A percentile compares a stretch with the other conserved stretches of the same genome.
phyloP scores from a whole-genome alignment of 2,113 vertebrate species.

The Chamaetylas fuelleborni region DNA sequence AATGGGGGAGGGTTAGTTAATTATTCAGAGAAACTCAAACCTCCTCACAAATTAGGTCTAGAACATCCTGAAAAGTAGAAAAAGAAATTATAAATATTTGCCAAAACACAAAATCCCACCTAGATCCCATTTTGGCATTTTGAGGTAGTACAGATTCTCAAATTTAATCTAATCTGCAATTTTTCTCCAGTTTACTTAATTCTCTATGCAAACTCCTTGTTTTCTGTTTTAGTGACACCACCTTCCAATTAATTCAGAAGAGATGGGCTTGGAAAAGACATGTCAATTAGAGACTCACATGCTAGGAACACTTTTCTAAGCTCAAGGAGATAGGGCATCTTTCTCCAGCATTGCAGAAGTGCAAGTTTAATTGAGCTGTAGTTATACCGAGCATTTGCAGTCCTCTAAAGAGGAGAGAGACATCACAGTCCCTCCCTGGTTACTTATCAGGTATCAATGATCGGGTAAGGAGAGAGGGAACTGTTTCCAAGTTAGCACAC shows the following conservation, averaged over 20 bases:
- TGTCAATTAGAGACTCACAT: background rate
- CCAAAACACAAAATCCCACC: background rate
- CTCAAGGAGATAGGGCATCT: slow-evolving; percentile 2
- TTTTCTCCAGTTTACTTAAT: background rate
- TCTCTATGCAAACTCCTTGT: background rate
- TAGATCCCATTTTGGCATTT: background rate
- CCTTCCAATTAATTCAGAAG: background rate
- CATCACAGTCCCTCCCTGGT: background rate
- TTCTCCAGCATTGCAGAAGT: slow-evolving; percentile 12
- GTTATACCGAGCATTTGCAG: slow-evolving; percentile 26
- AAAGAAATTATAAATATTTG: background rate
- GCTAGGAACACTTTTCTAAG: background rate
- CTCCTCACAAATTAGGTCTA: background rate
- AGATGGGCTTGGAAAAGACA: background rate
- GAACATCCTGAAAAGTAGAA: background rate
- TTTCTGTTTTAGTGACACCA: background rate
- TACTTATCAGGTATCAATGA: background rate
- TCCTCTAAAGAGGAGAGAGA: slow-evolving; percentile 32
- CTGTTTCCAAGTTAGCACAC: slow-evolving; percentile 54
- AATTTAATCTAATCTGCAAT: background rate
- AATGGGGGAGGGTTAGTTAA: background rate
- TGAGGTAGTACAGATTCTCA: background rate
- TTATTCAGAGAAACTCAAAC: background rate
- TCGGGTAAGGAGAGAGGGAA: background rate
- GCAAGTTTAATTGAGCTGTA: slow-evolving; percentile 24